Base-by-base conservation (phyloP, 2,113 vertebrate genomes). In the Callipepla squamata region DNA sequence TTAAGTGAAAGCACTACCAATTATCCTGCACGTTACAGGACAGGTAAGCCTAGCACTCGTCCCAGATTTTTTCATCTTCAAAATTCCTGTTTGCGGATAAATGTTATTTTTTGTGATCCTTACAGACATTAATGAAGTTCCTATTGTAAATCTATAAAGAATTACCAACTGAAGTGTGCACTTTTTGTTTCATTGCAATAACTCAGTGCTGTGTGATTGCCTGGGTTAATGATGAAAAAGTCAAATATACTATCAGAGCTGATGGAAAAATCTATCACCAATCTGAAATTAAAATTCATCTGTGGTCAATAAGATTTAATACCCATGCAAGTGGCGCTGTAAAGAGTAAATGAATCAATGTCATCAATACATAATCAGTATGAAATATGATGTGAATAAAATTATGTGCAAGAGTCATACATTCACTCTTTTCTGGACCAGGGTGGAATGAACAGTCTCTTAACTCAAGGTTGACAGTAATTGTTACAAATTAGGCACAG, bases 211-310 rank as follows among this genome's bases (percentile, higher is more conserved):
- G 97, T 98, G 97, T 98, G 98, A 98, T 98, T 97, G 97, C 96
- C 97, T 97, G 97, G 96, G 97, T 98, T 98, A 98, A 98, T 98
- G 98, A 98, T 98, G 97, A 98, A 98, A 98, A 97, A 98, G 98
- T 98, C 98, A 98, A 98, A 98, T 97, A 98, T 97, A 98, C 98
- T 98, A 98, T 98, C 98, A 98, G 98, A 98, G 98, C 98, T 98
- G 98, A 98, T 98, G 98, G 98, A 98, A 98, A 99, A 99, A 99
- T 98, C 98, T 98, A 99, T 99, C 97, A 98, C 97, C 98, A 97
- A 98, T 98, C 98, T 98, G 97, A 98, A 99, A 98, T 98, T 98
- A 98, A 98, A 99, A 99, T 98, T 98, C 98, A 98, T 98, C 98
- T 98, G 98, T 98, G 98, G 98, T 98, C 98, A 98, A 99, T 98